phyloP scores from a whole-genome alignment of 1,140 invertebrate genomes.

The Caenorhabditis briggsae region DNA sequence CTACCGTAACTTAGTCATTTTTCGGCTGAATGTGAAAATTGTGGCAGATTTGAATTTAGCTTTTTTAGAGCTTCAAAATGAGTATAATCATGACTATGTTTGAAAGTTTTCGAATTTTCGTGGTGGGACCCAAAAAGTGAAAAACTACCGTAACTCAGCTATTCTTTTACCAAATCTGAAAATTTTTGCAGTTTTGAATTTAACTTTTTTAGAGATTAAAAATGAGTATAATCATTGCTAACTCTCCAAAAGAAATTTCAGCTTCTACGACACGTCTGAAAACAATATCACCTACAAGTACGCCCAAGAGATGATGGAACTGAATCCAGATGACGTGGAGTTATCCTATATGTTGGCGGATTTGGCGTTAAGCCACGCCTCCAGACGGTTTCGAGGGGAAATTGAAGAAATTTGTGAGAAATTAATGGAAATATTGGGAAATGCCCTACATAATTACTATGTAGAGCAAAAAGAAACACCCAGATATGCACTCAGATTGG shows the following conservation, averaged over 20 bases:
- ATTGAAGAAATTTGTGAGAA: conserved; percentile 21
- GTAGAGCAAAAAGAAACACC: not conserved
- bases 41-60: too few relatives aligned
- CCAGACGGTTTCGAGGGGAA: not conserved
- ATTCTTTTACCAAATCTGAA: too few relatives aligned
- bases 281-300: not conserved
- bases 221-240: not conserved
- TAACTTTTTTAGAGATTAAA: not conserved
- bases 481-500: not conserved
- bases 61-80: too few relatives aligned
- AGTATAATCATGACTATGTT: too few relatives aligned
- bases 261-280: conserved; percentile 29
- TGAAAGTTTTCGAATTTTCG: not conserved
- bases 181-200: not conserved
- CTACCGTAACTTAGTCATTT: too few relatives aligned
- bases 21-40: too few relatives aligned
- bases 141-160: too few relatives aligned
- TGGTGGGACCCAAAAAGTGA: not conserved
- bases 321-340: conserved; percentile 28
- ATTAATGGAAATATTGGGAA: not conserved
- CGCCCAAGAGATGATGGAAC: conserved; percentile 1
- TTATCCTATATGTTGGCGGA: not conserved
- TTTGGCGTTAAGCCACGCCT: not conserved
- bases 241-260: not conserved
- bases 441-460: not conserved